A percentile compares a stretch with the other conserved stretches of the same genome.
These are phyloP conservation scores for Resseliella maxima DNA, from an alignment of 2,888 invertebrate species.

Conservation along the genomic window DNA sequence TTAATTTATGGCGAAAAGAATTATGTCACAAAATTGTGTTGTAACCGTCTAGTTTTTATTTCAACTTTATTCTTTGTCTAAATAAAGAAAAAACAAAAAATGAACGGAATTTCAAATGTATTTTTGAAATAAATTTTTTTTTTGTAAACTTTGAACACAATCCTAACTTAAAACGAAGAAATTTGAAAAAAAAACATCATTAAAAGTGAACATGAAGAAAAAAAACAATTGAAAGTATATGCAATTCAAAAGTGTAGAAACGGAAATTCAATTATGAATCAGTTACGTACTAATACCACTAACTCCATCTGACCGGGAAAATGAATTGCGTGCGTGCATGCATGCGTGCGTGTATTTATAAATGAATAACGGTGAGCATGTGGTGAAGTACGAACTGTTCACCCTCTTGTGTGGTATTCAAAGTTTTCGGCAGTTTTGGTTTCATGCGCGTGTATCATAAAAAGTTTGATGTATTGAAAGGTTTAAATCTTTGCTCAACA, in stretches of 20 bases:
- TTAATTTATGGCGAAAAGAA: too few species aligned
- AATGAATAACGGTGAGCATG: neutral
- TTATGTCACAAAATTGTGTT: too few species aligned
- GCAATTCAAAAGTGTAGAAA: neutral
- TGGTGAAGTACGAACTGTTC: neutral
- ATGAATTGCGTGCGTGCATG: neutral
- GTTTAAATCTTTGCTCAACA: neutral
- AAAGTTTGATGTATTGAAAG: neutral
- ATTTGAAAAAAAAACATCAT: too few species aligned
- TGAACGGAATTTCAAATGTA: too few species aligned
- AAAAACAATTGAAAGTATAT: neutral
- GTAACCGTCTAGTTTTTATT: too few species aligned
- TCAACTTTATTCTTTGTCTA: too few species aligned
- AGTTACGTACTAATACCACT: neutral
- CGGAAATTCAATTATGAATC: neutral
- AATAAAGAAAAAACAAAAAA: too few species aligned
- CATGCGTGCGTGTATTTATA: neutral
- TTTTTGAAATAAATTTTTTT: too few species aligned
- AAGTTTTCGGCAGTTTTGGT: neutral
- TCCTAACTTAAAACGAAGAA: too few species aligned
- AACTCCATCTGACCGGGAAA: slow-evolving; percentile 46
- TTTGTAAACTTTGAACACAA: too few species aligned
- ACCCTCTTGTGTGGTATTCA: neutral
- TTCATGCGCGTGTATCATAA: neutral
- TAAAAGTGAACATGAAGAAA: neutral